Conservation (phyloP, 2,113 vertebrate species). For the Apteryx owenii region DNA sequence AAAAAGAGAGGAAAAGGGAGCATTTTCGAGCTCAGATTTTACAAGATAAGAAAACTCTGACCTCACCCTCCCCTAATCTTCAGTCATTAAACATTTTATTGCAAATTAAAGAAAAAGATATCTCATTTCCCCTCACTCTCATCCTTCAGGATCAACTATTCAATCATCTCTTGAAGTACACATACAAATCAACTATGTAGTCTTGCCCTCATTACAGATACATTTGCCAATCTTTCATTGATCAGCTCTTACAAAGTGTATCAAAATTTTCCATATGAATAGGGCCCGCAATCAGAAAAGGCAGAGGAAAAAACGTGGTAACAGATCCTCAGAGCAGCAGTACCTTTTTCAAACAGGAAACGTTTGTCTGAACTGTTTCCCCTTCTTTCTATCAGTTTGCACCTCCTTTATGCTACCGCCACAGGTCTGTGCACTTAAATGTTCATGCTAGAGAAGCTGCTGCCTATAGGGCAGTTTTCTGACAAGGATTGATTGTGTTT, state of each 20-base stretch:
- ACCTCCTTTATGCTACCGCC: not conserved
- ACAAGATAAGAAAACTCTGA: not conserved
- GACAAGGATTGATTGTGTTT: not conserved
- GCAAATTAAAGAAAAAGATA: not conserved
- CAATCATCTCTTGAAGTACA: not conserved
- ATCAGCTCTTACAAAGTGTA: not conserved
- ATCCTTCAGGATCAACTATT: not conserved
- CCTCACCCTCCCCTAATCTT: not conserved
- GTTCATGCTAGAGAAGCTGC: not conserved
- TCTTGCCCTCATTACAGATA: not conserved
- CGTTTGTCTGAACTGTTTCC: not conserved
- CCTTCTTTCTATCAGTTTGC: not conserved
- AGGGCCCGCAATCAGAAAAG: not conserved
- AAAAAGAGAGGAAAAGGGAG: not conserved
- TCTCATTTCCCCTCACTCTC: not conserved
- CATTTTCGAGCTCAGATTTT: not conserved
- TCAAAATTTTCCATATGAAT: not conserved
- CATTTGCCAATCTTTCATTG: rapidly evolving
- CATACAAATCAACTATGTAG: not conserved
- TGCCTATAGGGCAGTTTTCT: not conserved
- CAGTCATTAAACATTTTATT: not conserved
- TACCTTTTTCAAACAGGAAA: not conserved
- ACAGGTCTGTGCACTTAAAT: not conserved
- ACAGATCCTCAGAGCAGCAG: not conserved
- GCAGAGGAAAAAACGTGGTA: not conserved